Evolutionary conservation across 2,113 vertebrate genomes (phyloP).

Genomic region (Mesocricetus auratus): DNA sequence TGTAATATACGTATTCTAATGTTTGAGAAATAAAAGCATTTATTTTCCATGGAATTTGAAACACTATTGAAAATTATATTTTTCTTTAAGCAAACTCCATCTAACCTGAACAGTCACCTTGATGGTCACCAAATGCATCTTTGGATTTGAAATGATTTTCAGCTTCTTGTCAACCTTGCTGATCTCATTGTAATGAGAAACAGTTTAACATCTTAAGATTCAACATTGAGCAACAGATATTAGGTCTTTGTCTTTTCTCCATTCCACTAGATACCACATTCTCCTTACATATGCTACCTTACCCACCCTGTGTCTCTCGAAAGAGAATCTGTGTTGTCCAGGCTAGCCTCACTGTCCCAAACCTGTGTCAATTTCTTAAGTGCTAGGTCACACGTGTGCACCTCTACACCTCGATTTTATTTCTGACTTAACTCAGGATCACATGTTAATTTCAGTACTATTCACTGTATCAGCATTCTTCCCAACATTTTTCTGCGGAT

Average conservation of each 20-base stretch:
- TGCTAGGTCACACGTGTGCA: background rate
- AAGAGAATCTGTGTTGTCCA: background rate
- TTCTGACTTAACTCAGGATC: background rate
- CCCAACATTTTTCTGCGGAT: background rate
- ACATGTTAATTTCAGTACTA: background rate
- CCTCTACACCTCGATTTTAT: background rate
- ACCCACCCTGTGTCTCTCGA: background rate
- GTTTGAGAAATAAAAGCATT: background rate
- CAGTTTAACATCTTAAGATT: slow-evolving; percentile 15
- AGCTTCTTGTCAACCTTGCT: background rate
- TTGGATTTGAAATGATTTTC: background rate
- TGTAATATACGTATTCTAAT: background rate
- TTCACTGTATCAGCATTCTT: background rate
- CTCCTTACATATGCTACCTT: background rate
- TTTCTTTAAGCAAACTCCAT: background rate
- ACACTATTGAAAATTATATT: slow-evolving; percentile 39
- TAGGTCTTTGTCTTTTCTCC: background rate
- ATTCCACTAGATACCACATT: background rate
- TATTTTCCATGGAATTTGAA: background rate
- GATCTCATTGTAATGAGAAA: background rate
- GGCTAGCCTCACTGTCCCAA: too few species aligned
- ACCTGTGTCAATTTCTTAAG: background rate
- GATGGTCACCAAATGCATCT: background rate
- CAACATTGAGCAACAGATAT: background rate
- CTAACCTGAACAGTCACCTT: background rate